Conservation (phyloP, 2,797 vertebrate genomes). For the Cirrhinus mrigala region DNA sequence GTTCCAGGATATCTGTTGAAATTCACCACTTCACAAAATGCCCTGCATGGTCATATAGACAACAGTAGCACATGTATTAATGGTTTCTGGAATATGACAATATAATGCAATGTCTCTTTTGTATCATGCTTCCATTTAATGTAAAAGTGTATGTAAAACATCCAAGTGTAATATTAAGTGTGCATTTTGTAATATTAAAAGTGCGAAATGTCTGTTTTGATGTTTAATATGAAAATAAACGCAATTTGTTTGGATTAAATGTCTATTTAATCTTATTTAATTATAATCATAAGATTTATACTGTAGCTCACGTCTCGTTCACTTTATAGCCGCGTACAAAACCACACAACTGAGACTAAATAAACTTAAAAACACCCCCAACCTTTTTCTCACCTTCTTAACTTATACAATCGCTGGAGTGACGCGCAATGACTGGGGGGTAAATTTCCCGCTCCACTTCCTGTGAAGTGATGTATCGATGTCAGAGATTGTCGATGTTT, state of each 20-base stretch:
- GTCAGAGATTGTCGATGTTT: no score
- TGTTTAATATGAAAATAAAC: background rate
- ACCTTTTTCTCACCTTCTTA: no score
- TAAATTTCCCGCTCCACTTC: background rate
- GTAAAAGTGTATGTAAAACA: background rate
- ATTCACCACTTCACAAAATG: background rate
- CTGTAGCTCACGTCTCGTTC: no score
- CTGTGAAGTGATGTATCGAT: background rate
- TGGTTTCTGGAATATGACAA: background rate
- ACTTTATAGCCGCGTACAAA: no score
- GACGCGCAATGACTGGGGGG: background rate
- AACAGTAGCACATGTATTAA: background rate
- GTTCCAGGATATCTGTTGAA: background rate
- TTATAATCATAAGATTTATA: no score
- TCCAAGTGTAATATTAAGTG: background rate
- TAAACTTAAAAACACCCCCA: no score
- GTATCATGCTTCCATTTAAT: background rate
- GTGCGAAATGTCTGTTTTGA: background rate
- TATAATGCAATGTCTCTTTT: background rate
- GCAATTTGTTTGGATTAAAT: background rate
- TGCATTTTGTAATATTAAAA: no score
- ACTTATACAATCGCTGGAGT: no score
- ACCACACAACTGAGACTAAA: no score
- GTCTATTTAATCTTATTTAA: background rate
- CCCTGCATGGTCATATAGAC: background rate